Evolutionary conservation across 2,113 vertebrate species (phyloP), one percentile per base, ranked within the genome.

Genomic region (Rynchops niger): DNA sequence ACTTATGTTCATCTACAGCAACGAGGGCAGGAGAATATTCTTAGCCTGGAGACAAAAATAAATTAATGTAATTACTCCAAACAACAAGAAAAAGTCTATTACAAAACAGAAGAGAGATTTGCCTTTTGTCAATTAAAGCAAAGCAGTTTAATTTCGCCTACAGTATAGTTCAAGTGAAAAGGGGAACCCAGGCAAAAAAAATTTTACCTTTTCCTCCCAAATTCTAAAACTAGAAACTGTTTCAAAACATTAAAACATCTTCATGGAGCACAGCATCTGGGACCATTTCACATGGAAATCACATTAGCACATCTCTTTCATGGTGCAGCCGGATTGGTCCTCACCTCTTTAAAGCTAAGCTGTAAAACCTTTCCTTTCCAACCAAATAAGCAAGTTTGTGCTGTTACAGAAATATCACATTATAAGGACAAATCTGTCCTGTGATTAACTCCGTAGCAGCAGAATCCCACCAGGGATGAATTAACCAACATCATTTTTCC

Each of bases 391-490:
- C 42, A 83, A 63, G 47, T 91, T 67, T 59, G 14, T 58, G 50
- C 93, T 81, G 77, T 32, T 89, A 79, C 69, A 94, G 76, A 93
- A 87, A 94, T 30, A 93, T 50, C 67, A 58, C 67, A 38, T 32
- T 58, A 2, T 34, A 82, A 82, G 61, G 72, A 89, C 56, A 85
- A 93, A 89, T 82, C 27, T 56, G 21, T 62, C 86, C 84, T 59
- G 8, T 82, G 40, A 79, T 82, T 93, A 95, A 72, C 78, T 86
- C 77, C 4, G 3, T 53, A 69, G 58, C 40, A 72, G 65, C 73
- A 87, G 61, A 87, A 87, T 85, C 52, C 59, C 70, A 94, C 52
- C 65, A 82, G 84, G 77, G 95, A 94, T 61, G 56, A 95, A 85
- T 90, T 93, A 92, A 53, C 49, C 70, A 53, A 65, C 30, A 82